Evolutionary conservation across 2,113 vertebrate genomes (phyloP), one percentile per base, ranked within the genome.

Genomic region (Ancistrus triradiatus): DNA sequence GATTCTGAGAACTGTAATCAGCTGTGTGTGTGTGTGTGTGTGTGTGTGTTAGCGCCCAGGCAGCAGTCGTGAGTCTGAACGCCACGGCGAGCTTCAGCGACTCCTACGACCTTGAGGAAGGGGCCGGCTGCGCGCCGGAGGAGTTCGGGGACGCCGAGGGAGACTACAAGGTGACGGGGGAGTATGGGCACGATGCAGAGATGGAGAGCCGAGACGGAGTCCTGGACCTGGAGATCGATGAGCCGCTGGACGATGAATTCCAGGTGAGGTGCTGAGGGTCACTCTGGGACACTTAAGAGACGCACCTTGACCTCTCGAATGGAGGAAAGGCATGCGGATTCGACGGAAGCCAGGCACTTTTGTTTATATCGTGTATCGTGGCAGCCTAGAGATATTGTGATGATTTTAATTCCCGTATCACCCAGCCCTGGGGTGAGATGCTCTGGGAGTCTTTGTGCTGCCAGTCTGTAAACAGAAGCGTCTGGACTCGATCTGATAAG

Each of bases 401-500:
- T n/a, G n/a, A n/a, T n/a, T n/a, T n/a, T n/a, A n/a, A n/a, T n/a
- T n/a, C n/a, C n/a, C n/a, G n/a, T n/a, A n/a, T n/a, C n/a, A n/a
- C n/a, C n/a, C n/a, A n/a, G n/a, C n/a, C n/a, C n/a, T n/a, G n/a
- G n/a, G n/a, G n/a, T n/a, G n/a, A n/a, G n/a, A n/a, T n/a, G n/a
- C n/a, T n/a, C n/a, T n/a, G n/a, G n/a, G n/a, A n/a, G n/a, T n/a
- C 40, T 58, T 58, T 85, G 77, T 86, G 82, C 85, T 91, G 89
- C 87, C 90, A 91, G 74, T 92, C 89, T 89, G 78, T 31, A 31
- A n/a, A n/a, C 7, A 4, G 7, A 31, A 31, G 27, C 88, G 90
- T 91, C 91, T 87, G 88, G 89, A n/a, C 89, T 81, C 83, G 86
- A 98, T 98, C 95, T 94, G 95, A 98, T 98, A 95, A 95, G 91